These are phyloP conservation scores for Limonius californicus DNA, from an alignment of 1,140 invertebrate genomes.

Conservation along the genomic window DNA sequence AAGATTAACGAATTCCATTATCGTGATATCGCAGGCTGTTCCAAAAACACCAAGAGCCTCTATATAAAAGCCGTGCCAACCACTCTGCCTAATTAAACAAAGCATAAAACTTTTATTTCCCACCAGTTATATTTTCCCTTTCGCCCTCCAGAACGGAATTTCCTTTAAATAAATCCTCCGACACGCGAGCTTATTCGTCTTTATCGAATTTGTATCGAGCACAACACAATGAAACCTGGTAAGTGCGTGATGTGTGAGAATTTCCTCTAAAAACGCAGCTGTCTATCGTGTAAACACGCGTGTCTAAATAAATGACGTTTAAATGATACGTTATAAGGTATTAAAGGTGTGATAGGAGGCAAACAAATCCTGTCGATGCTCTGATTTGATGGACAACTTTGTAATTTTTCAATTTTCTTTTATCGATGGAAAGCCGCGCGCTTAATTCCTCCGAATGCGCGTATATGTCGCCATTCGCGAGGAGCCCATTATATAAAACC, in stretches of 20 bases:
- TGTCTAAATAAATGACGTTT: constrained; percentile 15
- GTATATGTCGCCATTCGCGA: too few relatives aligned
- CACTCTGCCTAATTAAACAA: constrained; percentile 15
- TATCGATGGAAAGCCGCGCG: too few relatives aligned
- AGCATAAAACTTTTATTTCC: constrained; percentile 12
- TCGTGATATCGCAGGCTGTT: constrained; percentile 14
- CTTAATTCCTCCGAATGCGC: too few relatives aligned
- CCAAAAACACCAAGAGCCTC: not conserved
- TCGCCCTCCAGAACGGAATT: not conserved
- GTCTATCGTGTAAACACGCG: constrained; percentile 7
- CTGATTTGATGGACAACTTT: not conserved
- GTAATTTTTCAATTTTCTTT: too few relatives aligned
- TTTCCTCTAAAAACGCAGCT: not conserved
- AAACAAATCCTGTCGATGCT: constrained; percentile 1
- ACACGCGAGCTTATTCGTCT: constrained; percentile 6
- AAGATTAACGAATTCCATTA: constrained; percentile 14
- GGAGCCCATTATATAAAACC: too few relatives aligned
- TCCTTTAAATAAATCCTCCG: constrained; percentile 9
- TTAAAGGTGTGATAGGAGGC: constrained; percentile 2
- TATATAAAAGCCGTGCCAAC: constrained; percentile 13
- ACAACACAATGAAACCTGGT: not conserved
- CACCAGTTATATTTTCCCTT: constrained; percentile 4
- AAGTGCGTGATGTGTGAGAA: constrained; percentile 8
- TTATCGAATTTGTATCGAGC: constrained; percentile 4
- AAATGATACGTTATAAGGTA: constrained; percentile 10